Conservation (phyloP, 2,113 vertebrate species). For the Brachyhypopomus gauderio region DNA sequence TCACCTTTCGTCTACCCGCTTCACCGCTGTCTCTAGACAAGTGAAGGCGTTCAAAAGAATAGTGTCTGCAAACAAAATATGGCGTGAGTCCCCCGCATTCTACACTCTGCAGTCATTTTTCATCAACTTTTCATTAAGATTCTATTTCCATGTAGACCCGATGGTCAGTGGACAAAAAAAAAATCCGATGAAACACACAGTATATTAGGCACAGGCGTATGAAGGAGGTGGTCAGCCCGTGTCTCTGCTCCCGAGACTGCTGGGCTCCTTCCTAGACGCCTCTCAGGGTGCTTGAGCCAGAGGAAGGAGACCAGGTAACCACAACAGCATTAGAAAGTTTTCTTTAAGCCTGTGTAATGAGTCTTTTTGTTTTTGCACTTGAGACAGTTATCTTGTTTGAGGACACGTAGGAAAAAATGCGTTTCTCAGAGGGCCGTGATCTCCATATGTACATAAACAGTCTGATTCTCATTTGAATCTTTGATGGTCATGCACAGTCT, state of each 20-base stretch:
- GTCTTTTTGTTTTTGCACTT: slow-evolving; percentile 18
- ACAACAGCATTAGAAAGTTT: not conserved
- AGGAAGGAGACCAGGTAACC: slow-evolving; percentile 1
- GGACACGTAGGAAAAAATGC: not conserved
- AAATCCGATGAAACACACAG: slow-evolving; percentile 69
- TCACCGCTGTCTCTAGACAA: not conserved
- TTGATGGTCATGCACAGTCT: not conserved
- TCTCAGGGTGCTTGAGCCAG: slow-evolving; percentile 44
- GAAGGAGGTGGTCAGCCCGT: slow-evolving; percentile 60
- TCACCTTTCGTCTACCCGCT: slow-evolving; percentile 1
- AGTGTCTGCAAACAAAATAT: slow-evolving; percentile 22
- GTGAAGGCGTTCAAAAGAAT: slow-evolving; percentile 31
- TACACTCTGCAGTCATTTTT: slow-evolving; percentile 57
- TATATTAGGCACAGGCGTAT: slow-evolving; percentile 70
- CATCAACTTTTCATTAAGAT: slow-evolving; percentile 72
- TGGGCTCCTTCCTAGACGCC: slow-evolving; percentile 52
- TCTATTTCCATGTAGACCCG: slow-evolving; percentile 71
- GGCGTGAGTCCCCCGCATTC: slow-evolving; percentile 31
- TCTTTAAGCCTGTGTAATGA: slow-evolving; percentile 21
- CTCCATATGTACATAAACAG: not conserved
- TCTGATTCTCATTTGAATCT: not conserved
- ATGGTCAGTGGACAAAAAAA: slow-evolving; percentile 63
- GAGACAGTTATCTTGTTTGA: slow-evolving; percentile 16
- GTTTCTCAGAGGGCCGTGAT: not conserved
- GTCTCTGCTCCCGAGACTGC: slow-evolving; percentile 46